Evolutionary conservation across 2,888 invertebrate species (phyloP), one percentile per base, ranked within the genome.

Genomic region (Melanostoma mellinum): DNA sequence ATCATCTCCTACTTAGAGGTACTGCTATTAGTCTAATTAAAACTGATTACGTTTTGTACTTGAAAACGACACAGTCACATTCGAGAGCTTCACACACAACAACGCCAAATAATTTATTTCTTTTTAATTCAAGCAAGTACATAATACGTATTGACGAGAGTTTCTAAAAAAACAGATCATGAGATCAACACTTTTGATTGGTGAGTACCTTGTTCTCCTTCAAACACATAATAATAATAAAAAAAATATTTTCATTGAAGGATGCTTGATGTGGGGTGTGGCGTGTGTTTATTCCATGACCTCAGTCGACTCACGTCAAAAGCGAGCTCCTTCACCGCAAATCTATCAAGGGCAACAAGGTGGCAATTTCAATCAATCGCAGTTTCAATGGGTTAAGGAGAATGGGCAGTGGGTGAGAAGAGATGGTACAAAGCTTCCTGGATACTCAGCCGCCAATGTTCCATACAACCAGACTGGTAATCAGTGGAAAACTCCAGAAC

Each of bases 301-400:
- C 1, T 58, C 42, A 56, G 38, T 74, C 8, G 79, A 71, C 8
- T 52, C 63, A 1, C 42, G 67, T 6, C 36, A 74, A 0, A 84
- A 84, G 33, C 69, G 84, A 2, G 71, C 81, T 9, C 58, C 80
- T 2, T 72, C 67, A 0, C 77, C 77, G 32, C 79, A 79, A 44
- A 3, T 53, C 3, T 78, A 63, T 53, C 71, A 48, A 38, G 40
- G 38, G 6, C 50, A 30, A 1, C 74, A 67, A 6, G 9, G 53
- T 6, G 40, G 40, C 8, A 74, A 78, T 38, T 36, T 33, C 50
- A 68, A 75, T 46, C 73, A 78, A 30, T 44, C 58, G 2, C 69
- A 79, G 1, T 84, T 84, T 52, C 84, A 84, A 60, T 84, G 84
- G 84, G 67, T 61, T 8, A 84, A 84, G 48, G 79, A 75, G 1